phyloP scores from a whole-genome alignment of 2,888 invertebrate genomes.

The Cerceris ruficornis region DNA sequence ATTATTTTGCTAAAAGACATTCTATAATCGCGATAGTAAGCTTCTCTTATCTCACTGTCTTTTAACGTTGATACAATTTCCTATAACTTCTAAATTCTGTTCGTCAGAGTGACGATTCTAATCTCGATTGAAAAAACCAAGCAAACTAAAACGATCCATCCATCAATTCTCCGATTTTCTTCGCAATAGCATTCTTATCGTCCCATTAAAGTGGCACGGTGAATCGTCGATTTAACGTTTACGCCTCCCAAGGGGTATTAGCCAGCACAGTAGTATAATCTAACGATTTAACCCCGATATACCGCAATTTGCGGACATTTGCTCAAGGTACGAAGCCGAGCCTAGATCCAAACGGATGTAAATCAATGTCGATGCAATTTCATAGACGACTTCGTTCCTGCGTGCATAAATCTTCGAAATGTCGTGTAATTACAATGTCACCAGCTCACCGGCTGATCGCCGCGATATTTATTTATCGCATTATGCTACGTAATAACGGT shows the following conservation, averaged over 20 bases:
- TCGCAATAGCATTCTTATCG: background rate
- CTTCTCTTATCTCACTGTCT: too few species aligned
- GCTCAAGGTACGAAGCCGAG: conserved; percentile 11
- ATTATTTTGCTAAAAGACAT: too few species aligned
- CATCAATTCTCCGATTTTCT: background rate
- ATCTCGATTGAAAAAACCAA: too few species aligned
- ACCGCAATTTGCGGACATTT: conserved; percentile 28
- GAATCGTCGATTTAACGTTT: background rate
- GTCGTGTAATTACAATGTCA: conserved; percentile 45
- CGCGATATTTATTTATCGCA: conserved; percentile 32
- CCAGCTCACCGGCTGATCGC: conserved; percentile 31
- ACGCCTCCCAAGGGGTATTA: background rate
- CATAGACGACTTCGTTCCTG: conserved; percentile 17
- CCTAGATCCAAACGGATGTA: conserved; percentile 31
- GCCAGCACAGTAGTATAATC: conserved; percentile 18
- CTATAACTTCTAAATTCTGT: too few species aligned
- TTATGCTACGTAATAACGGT: conserved; percentile 23
- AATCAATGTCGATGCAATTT: conserved; percentile 31
- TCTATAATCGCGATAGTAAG: too few species aligned
- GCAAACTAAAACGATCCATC: background rate
- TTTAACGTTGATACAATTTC: too few species aligned
- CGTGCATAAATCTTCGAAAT: conserved; percentile 26
- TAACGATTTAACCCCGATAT: conserved; percentile 35
- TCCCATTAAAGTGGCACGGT: background rate
- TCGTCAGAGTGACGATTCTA: too few species aligned